Evolutionary conservation across 2,888 invertebrate genomes (phyloP), one percentile per base, ranked within the genome.

Genomic region (Myopa tessellatipennis): DNA sequence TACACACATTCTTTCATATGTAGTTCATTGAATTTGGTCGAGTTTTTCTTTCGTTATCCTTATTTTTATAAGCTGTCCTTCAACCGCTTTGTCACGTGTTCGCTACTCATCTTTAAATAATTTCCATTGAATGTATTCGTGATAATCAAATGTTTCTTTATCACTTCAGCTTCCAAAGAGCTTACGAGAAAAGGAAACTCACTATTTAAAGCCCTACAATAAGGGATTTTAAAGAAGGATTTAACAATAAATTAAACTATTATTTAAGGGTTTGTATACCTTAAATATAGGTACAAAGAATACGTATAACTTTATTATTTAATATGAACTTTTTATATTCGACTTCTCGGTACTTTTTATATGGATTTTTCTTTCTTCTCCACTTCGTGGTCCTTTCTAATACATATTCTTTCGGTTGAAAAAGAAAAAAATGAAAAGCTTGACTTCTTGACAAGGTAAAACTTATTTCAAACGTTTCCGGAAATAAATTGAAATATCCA

Each of bases 361-460:
- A 61, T 4, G 26, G n/a, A n/a, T 61, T 26, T 26, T 26, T 61
- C 4, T 18, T 61, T 26, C 26, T 26, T 26, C 10, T 10, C n/a
- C 18, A 10, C 61, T 18, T 61, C 26, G 26, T 61, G 4, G 18
- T 58, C 58, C 10, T 45, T 45, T 45, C 3, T 10, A 10, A 8
- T 2, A 45, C 45, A 45, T 10, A 61, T 26, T 4, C 3, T 61
- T 18, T 61, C 26, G 10, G 4, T 18, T 36, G 38, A 1, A 16
- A 84, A 82, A 83, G 81, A 61, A 83, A 85, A 83, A 85, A 85
- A 85, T 85, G 85, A 83, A 83, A 84, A 81, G 80, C 79, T 80
- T 78, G 10, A 50, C 34, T 26, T 55, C 71, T 68, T 68, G 79
- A 79, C 34, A 14, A 14, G 4, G 34, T 4, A 14, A 34, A 65